Evolutionary conservation across 2,113 vertebrate species (phyloP).

Genomic region (Chelonoidis abingdonii): DNA sequence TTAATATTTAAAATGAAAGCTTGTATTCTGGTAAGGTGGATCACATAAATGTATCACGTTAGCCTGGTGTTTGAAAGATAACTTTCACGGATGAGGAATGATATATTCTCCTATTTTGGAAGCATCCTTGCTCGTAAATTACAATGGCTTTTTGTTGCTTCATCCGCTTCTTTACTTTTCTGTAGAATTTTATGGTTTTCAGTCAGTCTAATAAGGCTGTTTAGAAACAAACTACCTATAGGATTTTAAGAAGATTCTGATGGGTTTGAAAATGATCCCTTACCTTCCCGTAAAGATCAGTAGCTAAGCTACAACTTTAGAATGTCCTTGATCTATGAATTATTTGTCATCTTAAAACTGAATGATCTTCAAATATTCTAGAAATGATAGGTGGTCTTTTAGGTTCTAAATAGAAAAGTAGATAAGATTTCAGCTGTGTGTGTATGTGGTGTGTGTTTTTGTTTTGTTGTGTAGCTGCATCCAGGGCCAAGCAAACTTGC

Average conservation of each 20-base stretch:
- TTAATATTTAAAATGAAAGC: too few species aligned
- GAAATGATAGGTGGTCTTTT: not conserved
- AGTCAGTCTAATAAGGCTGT: not conserved
- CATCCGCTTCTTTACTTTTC: not conserved
- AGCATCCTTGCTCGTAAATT: too few species aligned
- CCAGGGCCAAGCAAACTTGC: rapidly evolving
- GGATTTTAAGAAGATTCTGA: slow-evolving; percentile 3
- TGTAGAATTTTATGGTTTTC: not conserved
- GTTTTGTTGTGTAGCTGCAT: not conserved
- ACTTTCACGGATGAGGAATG: not conserved
- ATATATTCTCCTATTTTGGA: too few species aligned
- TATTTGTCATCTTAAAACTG: not conserved
- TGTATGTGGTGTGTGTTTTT: not conserved
- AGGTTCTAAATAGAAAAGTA: not conserved
- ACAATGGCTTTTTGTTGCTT: not conserved
- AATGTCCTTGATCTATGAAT: not conserved
- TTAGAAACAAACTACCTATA: not conserved
- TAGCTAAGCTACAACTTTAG: not conserved
- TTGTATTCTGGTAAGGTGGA: not conserved
- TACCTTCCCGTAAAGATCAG: not conserved
- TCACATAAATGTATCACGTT: not conserved
- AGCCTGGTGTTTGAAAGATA: not conserved
- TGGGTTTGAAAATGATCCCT: not conserved
- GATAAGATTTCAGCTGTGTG: not conserved
- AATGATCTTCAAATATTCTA: not conserved